Evolutionary conservation across 2,888 invertebrate genomes (phyloP).

Genomic region (Nomada fucata): DNA sequence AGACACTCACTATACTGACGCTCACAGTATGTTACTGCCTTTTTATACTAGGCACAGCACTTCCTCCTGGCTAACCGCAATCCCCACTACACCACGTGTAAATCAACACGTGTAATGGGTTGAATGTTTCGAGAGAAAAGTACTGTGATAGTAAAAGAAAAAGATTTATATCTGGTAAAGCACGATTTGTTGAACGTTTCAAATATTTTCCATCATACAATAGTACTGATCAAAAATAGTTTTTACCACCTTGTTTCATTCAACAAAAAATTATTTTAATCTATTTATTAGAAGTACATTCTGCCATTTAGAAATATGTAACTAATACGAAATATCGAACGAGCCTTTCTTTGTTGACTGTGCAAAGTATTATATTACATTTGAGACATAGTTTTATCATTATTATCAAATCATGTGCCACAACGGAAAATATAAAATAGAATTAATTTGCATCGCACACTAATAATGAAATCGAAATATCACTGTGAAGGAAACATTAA

Average conservation of each 20-base stretch:
- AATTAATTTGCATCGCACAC: not conserved
- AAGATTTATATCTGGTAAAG: not conserved
- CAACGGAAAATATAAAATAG: too few species aligned
- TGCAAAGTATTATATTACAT: too few species aligned
- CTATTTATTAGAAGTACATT: too few species aligned
- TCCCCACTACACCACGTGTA: slow-evolving; percentile 62
- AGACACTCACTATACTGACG: slow-evolving; percentile 61
- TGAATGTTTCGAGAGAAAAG: not conserved
- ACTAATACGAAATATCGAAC: too few species aligned
- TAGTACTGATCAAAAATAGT: too few species aligned
- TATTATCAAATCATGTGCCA: too few species aligned
- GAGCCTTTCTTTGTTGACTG: too few species aligned
- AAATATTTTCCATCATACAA: not conserved
- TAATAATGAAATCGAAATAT: not conserved
- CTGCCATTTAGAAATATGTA: too few species aligned
- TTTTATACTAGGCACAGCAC: slow-evolving; percentile 69
- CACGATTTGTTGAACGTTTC: not conserved
- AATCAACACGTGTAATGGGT: slow-evolving; percentile 19
- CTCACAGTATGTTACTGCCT: slow-evolving; percentile 47
- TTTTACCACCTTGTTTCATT: too few species aligned
- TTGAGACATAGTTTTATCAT: too few species aligned
- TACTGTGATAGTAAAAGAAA: not conserved
- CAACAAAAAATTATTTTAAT: too few species aligned
- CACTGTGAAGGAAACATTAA: slow-evolving; percentile 19
- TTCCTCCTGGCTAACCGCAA: slow-evolving; percentile 64